A percentile compares a stretch with the other conserved stretches of the same genome.
Conservation (phyloP, 2,888 invertebrate genomes). For the Ypsolopha sequella region DNA sequence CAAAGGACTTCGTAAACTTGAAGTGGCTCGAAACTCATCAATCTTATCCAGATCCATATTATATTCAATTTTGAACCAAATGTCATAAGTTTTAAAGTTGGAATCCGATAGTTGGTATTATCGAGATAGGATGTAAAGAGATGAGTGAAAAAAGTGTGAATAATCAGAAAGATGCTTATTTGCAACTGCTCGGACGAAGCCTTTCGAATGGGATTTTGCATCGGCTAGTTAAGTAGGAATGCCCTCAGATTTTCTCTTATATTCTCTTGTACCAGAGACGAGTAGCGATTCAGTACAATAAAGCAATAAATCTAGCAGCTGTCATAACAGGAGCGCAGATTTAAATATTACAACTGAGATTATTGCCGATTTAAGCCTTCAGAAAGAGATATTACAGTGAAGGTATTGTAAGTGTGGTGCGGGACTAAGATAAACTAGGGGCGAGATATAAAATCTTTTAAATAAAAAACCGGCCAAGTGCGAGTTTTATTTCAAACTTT, state of each 20-base stretch:
- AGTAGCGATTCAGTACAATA: conserved; percentile 13
- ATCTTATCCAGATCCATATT: not conserved
- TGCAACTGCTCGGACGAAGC: conserved; percentile 27
- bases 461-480: no score
- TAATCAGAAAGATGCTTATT: conserved; percentile 42
- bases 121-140: not conserved
- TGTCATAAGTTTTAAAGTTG: not conserved
- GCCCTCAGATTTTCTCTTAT: conserved; percentile 4
- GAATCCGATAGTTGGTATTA: not conserved
- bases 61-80: conserved; percentile 12
- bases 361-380: conserved; percentile 1
- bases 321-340: conserved; percentile 24
- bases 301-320: conserved; percentile 25
- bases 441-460: no score
- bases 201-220: conserved; percentile 37
- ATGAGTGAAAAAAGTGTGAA: conserved; percentile 25
- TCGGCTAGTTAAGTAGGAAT: conserved; percentile 26
- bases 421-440: no score
- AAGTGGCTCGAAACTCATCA: conserved; percentile 14
- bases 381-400: not conserved
- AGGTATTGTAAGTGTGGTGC: not conserved
- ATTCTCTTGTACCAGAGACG: conserved; percentile 15
- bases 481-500: no score
- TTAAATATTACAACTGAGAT: conserved; percentile 34
- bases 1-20: conserved; percentile 27